These are phyloP conservation scores for Crocallis elinguaria DNA, from an alignment of 2,888 invertebrate species.

Conservation along the genomic window DNA sequence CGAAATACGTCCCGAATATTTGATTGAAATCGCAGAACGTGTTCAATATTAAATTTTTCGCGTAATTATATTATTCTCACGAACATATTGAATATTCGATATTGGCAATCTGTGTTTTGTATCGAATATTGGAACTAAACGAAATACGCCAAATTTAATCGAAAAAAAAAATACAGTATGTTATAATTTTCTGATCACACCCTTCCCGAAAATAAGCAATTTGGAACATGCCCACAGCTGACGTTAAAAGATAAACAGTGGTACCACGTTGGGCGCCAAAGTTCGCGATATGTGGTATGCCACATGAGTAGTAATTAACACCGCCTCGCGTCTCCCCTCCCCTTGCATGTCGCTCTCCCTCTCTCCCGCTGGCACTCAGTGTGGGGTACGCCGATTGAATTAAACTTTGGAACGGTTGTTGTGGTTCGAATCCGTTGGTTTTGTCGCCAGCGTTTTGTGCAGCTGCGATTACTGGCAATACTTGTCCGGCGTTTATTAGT, in stretches of 20 bases:
- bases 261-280: conserved; percentile 74
- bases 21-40: conserved; percentile 66
- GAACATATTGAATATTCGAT: conserved; percentile 21
- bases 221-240: conserved; percentile 55
- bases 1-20: conserved; percentile 69
- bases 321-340: conserved; percentile 60
- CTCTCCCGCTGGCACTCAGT: conserved; percentile 55
- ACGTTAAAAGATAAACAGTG: conserved; percentile 76
- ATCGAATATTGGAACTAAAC: no score
- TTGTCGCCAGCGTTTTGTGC: conserved; percentile 77
- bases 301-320: conserved; percentile 83
- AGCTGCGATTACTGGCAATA: conserved; percentile 80
- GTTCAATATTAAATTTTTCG: conserved; percentile 63
- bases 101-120: background rate
- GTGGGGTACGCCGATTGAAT: conserved; percentile 81
- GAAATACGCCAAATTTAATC: background rate
- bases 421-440: conserved; percentile 78
- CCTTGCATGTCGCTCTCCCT: conserved; percentile 35
- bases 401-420: conserved; percentile 82
- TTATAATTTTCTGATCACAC: background rate
- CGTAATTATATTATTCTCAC: conserved; percentile 27
- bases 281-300: conserved; percentile 81
- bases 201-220: conserved; percentile 43
- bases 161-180: background rate
- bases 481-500: conserved; percentile 77